Evolutionary conservation across 2,113 vertebrate species (phyloP).

Genomic region (Variabilichromis moorii): DNA sequence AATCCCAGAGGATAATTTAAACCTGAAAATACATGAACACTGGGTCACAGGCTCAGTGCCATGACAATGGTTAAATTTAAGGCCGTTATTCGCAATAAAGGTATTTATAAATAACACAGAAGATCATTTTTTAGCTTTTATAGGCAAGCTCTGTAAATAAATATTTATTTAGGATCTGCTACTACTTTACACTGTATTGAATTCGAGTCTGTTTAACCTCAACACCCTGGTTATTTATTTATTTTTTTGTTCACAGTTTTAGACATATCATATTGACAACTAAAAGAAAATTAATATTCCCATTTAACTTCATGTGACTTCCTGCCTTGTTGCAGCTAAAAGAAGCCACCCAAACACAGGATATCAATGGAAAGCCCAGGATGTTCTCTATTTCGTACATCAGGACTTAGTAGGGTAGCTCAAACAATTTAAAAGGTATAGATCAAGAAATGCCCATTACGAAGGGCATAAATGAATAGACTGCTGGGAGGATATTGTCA

Average conservation of each 20-base stretch:
- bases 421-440: not conserved
- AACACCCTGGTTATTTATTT: not conserved
- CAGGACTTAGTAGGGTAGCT: not conserved
- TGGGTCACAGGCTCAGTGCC: accelerated
- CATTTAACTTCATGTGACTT: not conserved
- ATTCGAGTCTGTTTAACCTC: accelerated
- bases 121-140: not conserved
- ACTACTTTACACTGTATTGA: not conserved
- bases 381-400: not conserved
- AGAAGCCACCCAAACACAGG: accelerated
- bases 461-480: accelerated
- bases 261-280: not conserved
- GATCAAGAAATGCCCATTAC: not conserved
- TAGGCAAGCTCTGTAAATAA: not conserved
- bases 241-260: not conserved
- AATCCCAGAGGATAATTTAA: not conserved
- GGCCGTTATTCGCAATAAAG: accelerated
- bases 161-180: not conserved
- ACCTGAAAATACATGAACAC: not conserved
- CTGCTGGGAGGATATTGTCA: not conserved
- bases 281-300: not conserved
- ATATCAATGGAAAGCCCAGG: not conserved
- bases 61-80: not conserved
- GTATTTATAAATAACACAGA: not conserved
- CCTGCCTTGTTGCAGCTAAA: not conserved